phyloP scores from a whole-genome alignment of 2,797 vertebrate species.

The Lagorchestes hirsutus region DNA sequence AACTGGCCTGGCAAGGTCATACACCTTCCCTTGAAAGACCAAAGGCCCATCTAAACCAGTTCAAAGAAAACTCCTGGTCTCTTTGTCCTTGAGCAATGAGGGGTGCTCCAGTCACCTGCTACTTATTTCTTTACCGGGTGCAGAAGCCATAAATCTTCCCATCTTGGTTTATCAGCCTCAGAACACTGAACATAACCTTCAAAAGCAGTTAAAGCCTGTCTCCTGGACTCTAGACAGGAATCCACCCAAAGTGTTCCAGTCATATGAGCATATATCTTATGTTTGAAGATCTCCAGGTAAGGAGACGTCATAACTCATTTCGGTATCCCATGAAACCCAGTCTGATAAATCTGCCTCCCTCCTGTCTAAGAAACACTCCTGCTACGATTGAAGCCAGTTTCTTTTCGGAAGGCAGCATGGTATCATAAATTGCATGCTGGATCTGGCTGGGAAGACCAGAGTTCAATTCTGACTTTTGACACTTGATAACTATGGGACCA shows the following conservation, averaged over 20 bases:
- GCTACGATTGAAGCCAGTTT: conserved; percentile 58
- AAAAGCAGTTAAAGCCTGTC: conserved; percentile 66
- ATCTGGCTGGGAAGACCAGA: background rate
- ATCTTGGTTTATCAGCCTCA: conserved; percentile 70
- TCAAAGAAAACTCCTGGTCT: conserved; percentile 19
- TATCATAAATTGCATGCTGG: background rate
- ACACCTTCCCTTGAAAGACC: background rate
- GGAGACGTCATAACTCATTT: conserved; percentile 69
- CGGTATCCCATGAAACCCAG: conserved; percentile 57
- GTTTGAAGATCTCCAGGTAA: conserved; percentile 76
- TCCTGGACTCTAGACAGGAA: conserved; percentile 60
- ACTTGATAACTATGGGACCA: background rate
- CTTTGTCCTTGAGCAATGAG: conserved; percentile 60
- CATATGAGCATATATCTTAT: conserved; percentile 73
- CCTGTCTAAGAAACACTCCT: conserved; percentile 55
- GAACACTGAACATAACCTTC: conserved; percentile 73
- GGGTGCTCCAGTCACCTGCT: conserved; percentile 40
- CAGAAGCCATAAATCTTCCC: conserved; percentile 69
- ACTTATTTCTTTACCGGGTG: conserved; percentile 59
- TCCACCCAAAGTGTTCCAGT: conserved; percentile 46
- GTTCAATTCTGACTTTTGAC: background rate
- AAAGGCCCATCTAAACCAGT: conserved; percentile 36
- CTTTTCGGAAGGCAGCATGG: conserved; percentile 35
- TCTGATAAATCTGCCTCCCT: conserved; percentile 71
- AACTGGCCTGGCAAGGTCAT: background rate